phyloP scores from a whole-genome alignment of 2,888 invertebrate genomes.

The Dasysyrphus tricinctus region DNA sequence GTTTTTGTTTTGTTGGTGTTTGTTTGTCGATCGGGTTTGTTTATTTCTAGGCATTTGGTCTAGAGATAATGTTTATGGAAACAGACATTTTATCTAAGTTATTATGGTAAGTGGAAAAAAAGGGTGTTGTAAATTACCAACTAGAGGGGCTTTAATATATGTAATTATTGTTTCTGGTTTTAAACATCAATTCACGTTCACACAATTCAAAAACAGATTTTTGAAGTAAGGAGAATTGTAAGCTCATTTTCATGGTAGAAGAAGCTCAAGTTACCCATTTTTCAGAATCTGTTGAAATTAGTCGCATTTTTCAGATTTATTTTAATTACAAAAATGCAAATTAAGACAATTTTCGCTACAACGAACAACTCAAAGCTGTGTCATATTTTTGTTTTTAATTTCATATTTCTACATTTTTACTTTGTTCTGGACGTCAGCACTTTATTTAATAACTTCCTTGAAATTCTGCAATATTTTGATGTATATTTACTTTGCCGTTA shows the following conservation, averaged over 20 bases:
- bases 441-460: conserved; percentile 8
- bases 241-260: too few relatives aligned
- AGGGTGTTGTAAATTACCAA: not conserved
- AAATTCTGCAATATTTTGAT: not conserved
- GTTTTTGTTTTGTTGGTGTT: not conserved
- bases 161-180: too few relatives aligned
- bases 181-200: too few relatives aligned
- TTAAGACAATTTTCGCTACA: too few relatives aligned
- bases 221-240: too few relatives aligned
- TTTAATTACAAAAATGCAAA: too few relatives aligned
- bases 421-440: not conserved
- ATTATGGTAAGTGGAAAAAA: not conserved
- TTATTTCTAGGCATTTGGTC: not conserved
- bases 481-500: conserved; percentile 4
- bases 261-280: too few relatives aligned
- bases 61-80: not conserved
- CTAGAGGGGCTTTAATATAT: too few relatives aligned
- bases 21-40: not conserved
- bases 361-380: not conserved
- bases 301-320: too few relatives aligned
- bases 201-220: too few relatives aligned
- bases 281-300: too few relatives aligned
- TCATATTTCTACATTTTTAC: not conserved
- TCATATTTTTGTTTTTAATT: not conserved
- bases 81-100: not conserved